Evolutionary conservation across 2,797 vertebrate species (phyloP), one percentile per base, ranked within the genome.

Genomic region (Phalloptychus januarius): DNA sequence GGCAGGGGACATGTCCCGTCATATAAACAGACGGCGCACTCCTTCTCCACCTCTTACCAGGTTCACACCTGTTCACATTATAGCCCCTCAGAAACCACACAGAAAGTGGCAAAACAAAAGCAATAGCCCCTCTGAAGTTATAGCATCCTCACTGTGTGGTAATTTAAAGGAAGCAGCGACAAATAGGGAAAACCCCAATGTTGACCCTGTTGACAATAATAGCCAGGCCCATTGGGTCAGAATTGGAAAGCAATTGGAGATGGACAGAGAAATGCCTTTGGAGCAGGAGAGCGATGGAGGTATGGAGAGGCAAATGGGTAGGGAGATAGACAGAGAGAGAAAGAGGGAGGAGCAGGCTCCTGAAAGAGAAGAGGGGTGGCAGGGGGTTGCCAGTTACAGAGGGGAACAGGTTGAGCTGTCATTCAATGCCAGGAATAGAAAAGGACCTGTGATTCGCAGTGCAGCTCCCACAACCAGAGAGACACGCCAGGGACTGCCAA

Each of bases 371-470:
- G 94, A 92, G 91, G 94, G 92, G 74, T 91, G 85, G 89, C 86
- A 87, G 83, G 85, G 81, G 82, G 91, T 93, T 61, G 83, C 82
- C 93, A 94, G 93, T 95, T 93, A 95, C 94, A 96, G 95, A 94
- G 95, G 92, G 94, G 92, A 94, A 96, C 96, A 97, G 97, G 96
- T 95, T 96, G 96, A 96, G 95, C 96, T 97, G 97, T 97, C 97
- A 96, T 89, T 95, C 93, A 95, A 85, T 83, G 92, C 96, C 95
- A 96, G 95, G 96, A 97, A 98, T 97, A 97, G 96, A 96, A 94
- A 94, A 92, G 95, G 91, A 84, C 93, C 90, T 81, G 93, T n/a
- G 70, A 94, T 94, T 89, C 85, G 85, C 93, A 93, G 94, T 84
- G 86, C 94, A 93, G 95, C 95, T 93, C 92, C 93, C 92, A 95